Evolutionary conservation across 2,113 vertebrate species (phyloP).

Genomic region (Tyrannus savana): DNA sequence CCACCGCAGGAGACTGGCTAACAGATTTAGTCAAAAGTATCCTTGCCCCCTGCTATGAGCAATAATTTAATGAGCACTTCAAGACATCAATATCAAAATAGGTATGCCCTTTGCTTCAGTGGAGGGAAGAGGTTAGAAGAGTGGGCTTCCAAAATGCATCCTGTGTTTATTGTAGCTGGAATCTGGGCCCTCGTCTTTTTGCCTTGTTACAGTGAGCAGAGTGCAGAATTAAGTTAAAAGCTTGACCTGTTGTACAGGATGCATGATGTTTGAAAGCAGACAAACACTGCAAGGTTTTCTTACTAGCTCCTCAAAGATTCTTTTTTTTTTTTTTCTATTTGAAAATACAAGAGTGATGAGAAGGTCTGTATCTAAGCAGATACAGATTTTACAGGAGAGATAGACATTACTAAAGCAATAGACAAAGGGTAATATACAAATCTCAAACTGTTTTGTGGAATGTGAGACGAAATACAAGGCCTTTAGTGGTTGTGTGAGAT

Average conservation of each 20-base stretch:
- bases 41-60: slow-evolving; percentile 57
- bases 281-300: neutral
- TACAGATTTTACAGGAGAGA: neutral
- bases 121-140: slow-evolving; percentile 20
- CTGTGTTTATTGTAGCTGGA: neutral
- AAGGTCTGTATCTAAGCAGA: neutral
- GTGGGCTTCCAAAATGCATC: neutral
- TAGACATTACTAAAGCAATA: neutral
- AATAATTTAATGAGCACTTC: slow-evolving; percentile 72
- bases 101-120: slow-evolving; percentile 25
- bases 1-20: slow-evolving; percentile 65
- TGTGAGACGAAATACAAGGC: neutral
- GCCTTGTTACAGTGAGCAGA: neutral
- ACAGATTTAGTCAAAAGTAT: slow-evolving; percentile 72
- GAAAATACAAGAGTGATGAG: slow-evolving; percentile 1
- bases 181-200: slow-evolving; percentile 8
- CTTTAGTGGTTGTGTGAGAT: neutral
- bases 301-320: neutral
- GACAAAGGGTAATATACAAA: neutral
- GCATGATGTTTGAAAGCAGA: slow-evolving; percentile 5
- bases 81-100: slow-evolving; percentile 63
- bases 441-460: neutral
- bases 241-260: neutral
- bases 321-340: neutral
- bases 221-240: neutral